A percentile compares a stretch with the other conserved stretches of the same genome.
Evolutionary conservation across 2,797 vertebrate species (phyloP).

Genomic region (Amazona finschi): DNA sequence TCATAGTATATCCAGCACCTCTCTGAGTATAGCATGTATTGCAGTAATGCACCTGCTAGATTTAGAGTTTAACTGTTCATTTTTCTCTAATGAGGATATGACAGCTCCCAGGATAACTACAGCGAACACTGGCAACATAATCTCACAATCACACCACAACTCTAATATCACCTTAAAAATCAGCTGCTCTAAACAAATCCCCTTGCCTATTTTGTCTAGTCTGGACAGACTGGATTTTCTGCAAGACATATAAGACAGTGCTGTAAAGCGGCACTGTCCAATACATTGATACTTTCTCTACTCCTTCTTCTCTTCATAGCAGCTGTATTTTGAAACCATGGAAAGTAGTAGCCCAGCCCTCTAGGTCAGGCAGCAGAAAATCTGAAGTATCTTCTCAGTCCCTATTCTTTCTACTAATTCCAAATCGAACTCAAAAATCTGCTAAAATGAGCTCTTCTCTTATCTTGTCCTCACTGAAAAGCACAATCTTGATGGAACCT

Average conservation of each 20-base stretch:
- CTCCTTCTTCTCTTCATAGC: not conserved
- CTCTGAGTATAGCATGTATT: not conserved
- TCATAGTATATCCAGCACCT: not conserved
- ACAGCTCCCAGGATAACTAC: not conserved
- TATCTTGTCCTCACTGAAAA: not conserved
- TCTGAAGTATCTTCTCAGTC: not conserved
- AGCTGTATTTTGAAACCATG: not conserved
- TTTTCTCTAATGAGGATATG: not conserved
- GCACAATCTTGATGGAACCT: fast-evolving
- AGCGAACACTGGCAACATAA: not conserved
- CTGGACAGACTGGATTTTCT: not conserved
- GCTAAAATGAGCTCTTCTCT: not conserved
- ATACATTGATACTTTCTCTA: not conserved
- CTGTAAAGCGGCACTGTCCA: not conserved
- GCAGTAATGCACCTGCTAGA: not conserved
- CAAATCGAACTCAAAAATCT: not conserved
- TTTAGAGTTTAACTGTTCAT: not conserved
- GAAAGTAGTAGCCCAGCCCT: not conserved
- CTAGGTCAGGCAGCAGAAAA: not conserved
- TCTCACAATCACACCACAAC: not conserved
- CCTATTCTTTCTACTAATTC: not conserved
- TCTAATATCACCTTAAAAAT: not conserved
- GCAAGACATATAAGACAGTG: not conserved
- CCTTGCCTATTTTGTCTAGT: not conserved
- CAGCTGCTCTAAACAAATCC: not conserved